Base-by-base conservation (phyloP, 1,140 invertebrate species). In the Drosophila kurseongensis region DNA sequence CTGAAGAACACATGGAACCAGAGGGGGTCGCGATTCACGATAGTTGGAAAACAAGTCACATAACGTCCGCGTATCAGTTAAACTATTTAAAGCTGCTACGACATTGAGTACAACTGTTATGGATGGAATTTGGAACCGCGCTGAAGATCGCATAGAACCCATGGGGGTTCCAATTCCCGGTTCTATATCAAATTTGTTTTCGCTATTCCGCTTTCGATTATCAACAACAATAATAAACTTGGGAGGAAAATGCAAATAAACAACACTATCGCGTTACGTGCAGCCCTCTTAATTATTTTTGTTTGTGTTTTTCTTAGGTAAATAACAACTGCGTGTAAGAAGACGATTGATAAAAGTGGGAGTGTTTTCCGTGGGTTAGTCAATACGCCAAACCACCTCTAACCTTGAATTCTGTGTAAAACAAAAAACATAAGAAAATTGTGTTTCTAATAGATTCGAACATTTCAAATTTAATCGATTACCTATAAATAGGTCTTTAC, bases 261-360 rank as follows among this genome's bases (percentile, higher is more conserved):
- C 75, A 77, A 68, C 42, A 73, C 73, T 77, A 77, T 77, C 73
- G 38, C 51, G 41, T 76, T 55, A 77, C 75, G 62, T 68, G 62
- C 32, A 48, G 51, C 42, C 16, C 68, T 71, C 60, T 66, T 27
- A 50, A 38, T 41, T 54, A 38, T 56, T 52, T 13, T 63, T 62
- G 45, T 68, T 44, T 42, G 16, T 36, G 38, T 18, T 51, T 58
- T 50, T 66, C 35, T 38, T 32, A 27, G 27, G 18, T 32, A 52
- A 73, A 73, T 50, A 63, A 38, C 42, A 63, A 56, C 40, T 63
- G 23, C 55, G 32, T 47, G 36, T 27, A 14, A 16, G 36, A 55
- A 55, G 14, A 7, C 0, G 18, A n/a, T 41, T 9, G 10, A 12
- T 9, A 59, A 41, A 58, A 62, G 27, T 58, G 59, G 59, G 52